A percentile compares a stretch with the other conserved stretches of the same genome.
Evolutionary conservation across 1,140 invertebrate genomes (phyloP).

Genomic region (Globodera ellingtonae): DNA sequence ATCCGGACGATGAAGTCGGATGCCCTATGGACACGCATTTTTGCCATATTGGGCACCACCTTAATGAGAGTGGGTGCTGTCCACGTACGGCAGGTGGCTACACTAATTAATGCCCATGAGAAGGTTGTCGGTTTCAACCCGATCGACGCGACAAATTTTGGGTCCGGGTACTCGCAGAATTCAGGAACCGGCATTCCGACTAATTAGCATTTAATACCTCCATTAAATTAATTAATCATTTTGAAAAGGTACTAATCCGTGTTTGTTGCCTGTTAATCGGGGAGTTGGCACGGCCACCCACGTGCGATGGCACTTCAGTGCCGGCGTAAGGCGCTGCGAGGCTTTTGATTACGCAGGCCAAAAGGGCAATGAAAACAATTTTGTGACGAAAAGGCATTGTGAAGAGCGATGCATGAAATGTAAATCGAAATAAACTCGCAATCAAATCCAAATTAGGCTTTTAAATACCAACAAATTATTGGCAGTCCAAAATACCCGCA

Average conservation of each 20-base stretch:
- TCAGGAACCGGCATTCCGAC: no score
- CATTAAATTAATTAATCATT: not conserved
- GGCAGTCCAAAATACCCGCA: not conserved
- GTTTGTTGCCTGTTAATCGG: conserved; percentile 52
- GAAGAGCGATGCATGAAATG: conserved; percentile 31
- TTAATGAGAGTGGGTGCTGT: conserved; percentile 57
- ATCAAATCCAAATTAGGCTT: no score
- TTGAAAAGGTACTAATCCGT: conserved; percentile 45
- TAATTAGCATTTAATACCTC: no score
- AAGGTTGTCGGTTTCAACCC: no score
- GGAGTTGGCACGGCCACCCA: conserved; percentile 50
- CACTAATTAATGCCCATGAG: no score
- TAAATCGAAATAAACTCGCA: no score
- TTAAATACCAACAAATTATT: no score
- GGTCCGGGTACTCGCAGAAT: no score
- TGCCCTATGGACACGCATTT: conserved; percentile 49
- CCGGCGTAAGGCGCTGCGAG: conserved; percentile 36
- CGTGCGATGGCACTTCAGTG: conserved; percentile 59
- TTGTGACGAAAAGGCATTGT: conserved; percentile 72
- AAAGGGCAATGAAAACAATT: conserved; percentile 77
- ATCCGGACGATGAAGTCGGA: not conserved
- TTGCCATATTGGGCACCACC: conserved; percentile 56
- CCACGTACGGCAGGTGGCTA: conserved; percentile 37
- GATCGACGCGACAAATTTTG: no score
- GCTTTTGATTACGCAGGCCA: conserved; percentile 44